Evolutionary conservation across 2,113 vertebrate species (phyloP), one percentile per base, ranked within the genome.

Genomic region (Orycteropus afer): DNA sequence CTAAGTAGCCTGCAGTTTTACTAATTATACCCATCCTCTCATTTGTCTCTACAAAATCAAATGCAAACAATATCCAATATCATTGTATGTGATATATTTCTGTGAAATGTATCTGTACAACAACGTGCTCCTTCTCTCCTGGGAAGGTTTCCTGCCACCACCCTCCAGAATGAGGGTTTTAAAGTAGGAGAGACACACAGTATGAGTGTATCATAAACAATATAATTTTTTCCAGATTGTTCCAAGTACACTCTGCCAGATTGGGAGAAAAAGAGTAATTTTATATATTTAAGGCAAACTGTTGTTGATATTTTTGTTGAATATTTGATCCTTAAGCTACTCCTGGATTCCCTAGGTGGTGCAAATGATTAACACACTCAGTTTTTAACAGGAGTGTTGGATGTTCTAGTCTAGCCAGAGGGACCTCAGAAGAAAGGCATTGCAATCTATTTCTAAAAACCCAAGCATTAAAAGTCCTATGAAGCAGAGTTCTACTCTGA

Each of bases 1-100:
- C 63, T 47, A 27, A 92, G 82, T 51, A n/a, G n/a, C 89, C 79
- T 78, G 81, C 51, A 45, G 63, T 51, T 95, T 67, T 22, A 2
- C 57, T 95, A 95, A 90, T 95, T 95, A 89, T 53, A 45, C 73
- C n/a, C 61, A 74, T 86, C 74, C 18, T 96, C 79, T 69, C 74
- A 42, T 80, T 86, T 3, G 3, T 76, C 65, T 76, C 82, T n/a
- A 37, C 47, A 71, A 82, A 93, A 92, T 95, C 96, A 91, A 86
- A 77, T 77, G 79, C 86, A 65, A 81, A 42, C 74, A 96, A 84
- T 51, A 91, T 53, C 88, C 78, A 7, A 4, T 55, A 65, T 91
- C 53, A 79, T 86, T 95, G 94, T 84, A 85, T 1, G 0, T 0
- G 0, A 23, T 49, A 27, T 32, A 23, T 74, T 93, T 69, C 89